A percentile compares a stretch with the other conserved stretches of the same genome.
Conservation (phyloP, 2,797 vertebrate species). For the Eulemur coronatus region DNA sequence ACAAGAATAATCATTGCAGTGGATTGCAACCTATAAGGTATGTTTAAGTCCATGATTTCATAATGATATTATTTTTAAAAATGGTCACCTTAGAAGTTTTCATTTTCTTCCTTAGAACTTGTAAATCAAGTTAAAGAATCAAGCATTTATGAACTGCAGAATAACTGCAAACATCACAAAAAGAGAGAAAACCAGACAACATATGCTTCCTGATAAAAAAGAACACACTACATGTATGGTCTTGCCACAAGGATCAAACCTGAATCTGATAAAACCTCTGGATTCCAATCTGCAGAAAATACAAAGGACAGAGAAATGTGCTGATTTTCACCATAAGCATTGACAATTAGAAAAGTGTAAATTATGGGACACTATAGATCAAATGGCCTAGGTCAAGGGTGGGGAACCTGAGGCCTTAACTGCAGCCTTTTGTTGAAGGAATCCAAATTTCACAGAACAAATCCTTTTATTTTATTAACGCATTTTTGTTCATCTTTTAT, state of each 20-base stretch:
- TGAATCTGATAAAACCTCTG: not conserved
- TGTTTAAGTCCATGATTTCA: not conserved
- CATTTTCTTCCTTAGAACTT: not conserved
- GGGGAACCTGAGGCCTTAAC: too few relatives aligned
- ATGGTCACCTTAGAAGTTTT: not conserved
- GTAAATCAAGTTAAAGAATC: not conserved
- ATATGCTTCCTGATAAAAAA: not conserved
- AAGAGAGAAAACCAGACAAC: not conserved
- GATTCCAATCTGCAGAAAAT: not conserved
- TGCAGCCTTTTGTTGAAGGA: too few relatives aligned
- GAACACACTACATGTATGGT: not conserved
- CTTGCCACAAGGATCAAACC: not conserved
- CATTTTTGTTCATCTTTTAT: too few relatives aligned
- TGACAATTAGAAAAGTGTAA: not conserved
- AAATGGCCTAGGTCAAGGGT: not conserved
- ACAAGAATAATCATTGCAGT: not conserved
- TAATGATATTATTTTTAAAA: not conserved
- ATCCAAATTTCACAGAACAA: too few relatives aligned
- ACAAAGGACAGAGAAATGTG: not conserved
- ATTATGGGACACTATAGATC: not conserved
- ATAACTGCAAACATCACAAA: not conserved
- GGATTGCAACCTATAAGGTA: not conserved
- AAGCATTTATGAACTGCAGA: not conserved
- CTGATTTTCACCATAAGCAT: not conserved
- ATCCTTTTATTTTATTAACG: too few relatives aligned